phyloP scores from a whole-genome alignment of 2,113 vertebrate species.

The Antechinus stuartii region DNA sequence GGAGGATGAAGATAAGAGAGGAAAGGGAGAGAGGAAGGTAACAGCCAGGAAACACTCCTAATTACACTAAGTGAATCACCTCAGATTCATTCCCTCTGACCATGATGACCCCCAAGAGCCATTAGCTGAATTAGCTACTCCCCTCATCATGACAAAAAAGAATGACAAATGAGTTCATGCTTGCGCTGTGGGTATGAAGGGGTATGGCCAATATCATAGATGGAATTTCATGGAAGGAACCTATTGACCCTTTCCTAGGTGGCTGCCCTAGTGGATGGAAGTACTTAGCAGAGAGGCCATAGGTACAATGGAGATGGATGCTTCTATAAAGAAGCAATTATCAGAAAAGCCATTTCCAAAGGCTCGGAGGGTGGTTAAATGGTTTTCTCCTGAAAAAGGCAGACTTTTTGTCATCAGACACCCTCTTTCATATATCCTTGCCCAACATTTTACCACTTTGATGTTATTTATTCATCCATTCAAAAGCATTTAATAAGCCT shows the following conservation, averaged over 20 bases:
- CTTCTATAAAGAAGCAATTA: constrained; percentile 51
- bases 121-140: constrained; percentile 68
- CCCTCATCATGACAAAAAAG: constrained; percentile 33
- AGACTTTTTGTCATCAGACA: constrained; percentile 3
- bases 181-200: constrained; percentile 48
- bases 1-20: constrained; percentile 25
- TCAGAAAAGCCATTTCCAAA: constrained; percentile 27
- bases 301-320: neutral
- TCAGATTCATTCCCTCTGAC: constrained; percentile 60
- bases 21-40: constrained; percentile 14
- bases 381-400: constrained; percentile 32
- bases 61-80: constrained; percentile 40
- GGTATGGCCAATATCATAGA: constrained; percentile 40
- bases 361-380: neutral
- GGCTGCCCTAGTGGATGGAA: constrained; percentile 25
- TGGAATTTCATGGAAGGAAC: constrained; percentile 11
- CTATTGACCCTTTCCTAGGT: constrained; percentile 34
- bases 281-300: neutral
- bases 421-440: neutral
- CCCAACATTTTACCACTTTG: neutral
- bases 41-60: constrained; percentile 58
- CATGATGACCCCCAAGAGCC: constrained; percentile 52
- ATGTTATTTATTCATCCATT: neutral
- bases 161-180: constrained; percentile 50
- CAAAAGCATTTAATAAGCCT: neutral